Conservation (phyloP, 2,113 vertebrate species). For the Stictonetta naevosa region DNA sequence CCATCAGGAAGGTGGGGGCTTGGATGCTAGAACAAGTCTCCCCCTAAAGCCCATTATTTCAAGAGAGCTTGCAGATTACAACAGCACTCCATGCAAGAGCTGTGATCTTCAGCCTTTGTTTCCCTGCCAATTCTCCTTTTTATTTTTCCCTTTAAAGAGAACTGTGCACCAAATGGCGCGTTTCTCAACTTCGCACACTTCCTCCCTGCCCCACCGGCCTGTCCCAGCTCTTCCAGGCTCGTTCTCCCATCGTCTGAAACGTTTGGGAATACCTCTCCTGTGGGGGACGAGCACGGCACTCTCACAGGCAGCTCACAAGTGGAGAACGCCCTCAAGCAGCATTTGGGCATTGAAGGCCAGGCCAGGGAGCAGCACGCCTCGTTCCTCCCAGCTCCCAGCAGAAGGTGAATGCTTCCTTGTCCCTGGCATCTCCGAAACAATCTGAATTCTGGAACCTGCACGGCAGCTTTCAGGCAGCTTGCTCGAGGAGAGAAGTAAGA, state of each 20-base stretch:
- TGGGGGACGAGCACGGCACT: neutral
- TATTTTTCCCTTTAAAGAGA: neutral
- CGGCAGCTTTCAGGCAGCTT: neutral
- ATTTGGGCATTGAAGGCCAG: neutral
- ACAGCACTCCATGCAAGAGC: neutral
- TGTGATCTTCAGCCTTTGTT: neutral
- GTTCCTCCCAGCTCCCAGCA: neutral
- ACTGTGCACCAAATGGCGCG: neutral
- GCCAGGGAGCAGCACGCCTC: neutral
- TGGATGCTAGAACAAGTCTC: neutral
- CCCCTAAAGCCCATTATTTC: neutral
- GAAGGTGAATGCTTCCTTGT: neutral
- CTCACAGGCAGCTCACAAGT: neutral
- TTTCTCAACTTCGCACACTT: conserved; percentile 14
- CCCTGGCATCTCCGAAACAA: neutral
- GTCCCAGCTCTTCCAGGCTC: neutral
- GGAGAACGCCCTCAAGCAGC: neutral
- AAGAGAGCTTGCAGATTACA: conserved; percentile 23
- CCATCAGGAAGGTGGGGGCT: neutral
- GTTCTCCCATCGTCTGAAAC: neutral
- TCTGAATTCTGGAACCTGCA: neutral
- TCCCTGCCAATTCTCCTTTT: neutral
- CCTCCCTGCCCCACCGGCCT: neutral
- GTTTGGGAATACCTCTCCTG: neutral
- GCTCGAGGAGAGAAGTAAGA: neutral